Evolutionary conservation across 2,113 vertebrate genomes (phyloP).

Genomic region (Rafetus swinhoei): DNA sequence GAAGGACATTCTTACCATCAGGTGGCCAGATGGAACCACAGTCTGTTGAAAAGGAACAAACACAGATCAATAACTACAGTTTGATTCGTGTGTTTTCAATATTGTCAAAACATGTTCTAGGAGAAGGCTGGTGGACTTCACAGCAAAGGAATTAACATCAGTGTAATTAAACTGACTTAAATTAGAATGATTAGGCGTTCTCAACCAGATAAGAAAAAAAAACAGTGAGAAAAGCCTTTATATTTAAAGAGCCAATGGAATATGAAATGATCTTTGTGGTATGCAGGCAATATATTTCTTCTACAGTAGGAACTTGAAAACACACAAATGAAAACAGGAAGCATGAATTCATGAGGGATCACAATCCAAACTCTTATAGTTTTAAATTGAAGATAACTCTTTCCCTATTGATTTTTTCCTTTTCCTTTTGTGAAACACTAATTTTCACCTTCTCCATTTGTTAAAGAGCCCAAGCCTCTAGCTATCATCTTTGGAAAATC

Average conservation of each 20-base stretch:
- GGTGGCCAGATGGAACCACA: conserved; percentile 70
- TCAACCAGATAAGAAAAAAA: conserved; percentile 50
- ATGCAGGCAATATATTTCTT: conserved; percentile 42
- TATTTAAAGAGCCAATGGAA: conserved; percentile 45
- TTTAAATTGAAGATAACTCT: conserved; percentile 69
- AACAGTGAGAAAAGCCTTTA: conserved; percentile 33
- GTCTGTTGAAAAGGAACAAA: conserved; percentile 63
- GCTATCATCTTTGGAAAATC: no score
- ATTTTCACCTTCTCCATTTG: conserved; percentile 54
- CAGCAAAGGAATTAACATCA: conserved; percentile 2
- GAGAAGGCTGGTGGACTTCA: conserved; percentile 58
- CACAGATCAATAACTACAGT: conserved; percentile 46
- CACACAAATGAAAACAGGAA: conserved; percentile 64
- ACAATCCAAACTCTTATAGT: conserved; percentile 1
- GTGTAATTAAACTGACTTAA: conserved; percentile 44
- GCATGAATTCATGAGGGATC: conserved; percentile 48
- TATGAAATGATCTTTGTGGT: conserved; percentile 53
- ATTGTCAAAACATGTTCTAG: conserved; percentile 30
- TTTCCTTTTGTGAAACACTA: conserved; percentile 69
- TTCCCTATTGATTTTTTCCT: conserved; percentile 64
- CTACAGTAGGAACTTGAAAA: conserved; percentile 48
- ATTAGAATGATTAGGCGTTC: conserved; percentile 34
- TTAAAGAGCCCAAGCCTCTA: conserved; percentile 29
- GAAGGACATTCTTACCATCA: conserved; percentile 42
- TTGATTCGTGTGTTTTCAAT: conserved; percentile 54